Conservation (phyloP, 2,888 invertebrate species). For the Phalera bucephala region DNA sequence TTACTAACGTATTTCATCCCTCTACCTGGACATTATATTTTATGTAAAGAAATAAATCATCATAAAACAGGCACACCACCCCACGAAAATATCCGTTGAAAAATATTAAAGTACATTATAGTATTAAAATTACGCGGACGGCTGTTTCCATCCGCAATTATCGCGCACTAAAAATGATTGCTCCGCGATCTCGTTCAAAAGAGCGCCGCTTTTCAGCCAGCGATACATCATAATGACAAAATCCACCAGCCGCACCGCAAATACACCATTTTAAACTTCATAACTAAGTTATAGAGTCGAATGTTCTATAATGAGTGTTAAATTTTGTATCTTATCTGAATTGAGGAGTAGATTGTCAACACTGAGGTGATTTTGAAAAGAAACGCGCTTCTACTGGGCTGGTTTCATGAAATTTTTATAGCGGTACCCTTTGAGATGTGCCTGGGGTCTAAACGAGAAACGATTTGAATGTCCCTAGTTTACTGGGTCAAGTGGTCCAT, state of each 20-base stretch:
- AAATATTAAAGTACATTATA: constrained; percentile 33
- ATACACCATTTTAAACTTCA: constrained; percentile 29
- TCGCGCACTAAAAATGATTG: constrained; percentile 48
- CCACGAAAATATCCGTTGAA: constrained; percentile 16
- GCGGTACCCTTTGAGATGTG: constrained; percentile 55
- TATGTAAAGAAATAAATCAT: too few species aligned
- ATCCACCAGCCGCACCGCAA: constrained; percentile 15
- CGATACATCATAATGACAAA: constrained; percentile 32
- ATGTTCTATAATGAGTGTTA: constrained; percentile 18
- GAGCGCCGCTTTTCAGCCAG: constrained; percentile 41
- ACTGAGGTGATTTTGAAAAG: constrained; percentile 51
- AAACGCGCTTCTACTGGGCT: constrained; percentile 41
- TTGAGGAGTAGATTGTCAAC: constrained; percentile 39
- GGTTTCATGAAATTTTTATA: constrained; percentile 66
- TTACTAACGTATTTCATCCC: too few species aligned
- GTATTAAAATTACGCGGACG: constrained; percentile 38
- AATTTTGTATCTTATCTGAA: constrained; percentile 35
- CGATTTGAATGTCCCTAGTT: constrained; percentile 62
- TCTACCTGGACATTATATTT: too few species aligned
- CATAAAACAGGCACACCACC: too few species aligned
- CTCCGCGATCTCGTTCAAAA: constrained; percentile 45
- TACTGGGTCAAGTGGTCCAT: constrained; percentile 68
- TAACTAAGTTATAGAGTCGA: constrained; percentile 30
- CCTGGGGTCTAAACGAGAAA: constrained; percentile 54
- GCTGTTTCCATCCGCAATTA: constrained; percentile 50